These are phyloP conservation scores for Cantharis nigra DNA, from an alignment of 2,888 invertebrate species.

Conservation along the genomic window DNA sequence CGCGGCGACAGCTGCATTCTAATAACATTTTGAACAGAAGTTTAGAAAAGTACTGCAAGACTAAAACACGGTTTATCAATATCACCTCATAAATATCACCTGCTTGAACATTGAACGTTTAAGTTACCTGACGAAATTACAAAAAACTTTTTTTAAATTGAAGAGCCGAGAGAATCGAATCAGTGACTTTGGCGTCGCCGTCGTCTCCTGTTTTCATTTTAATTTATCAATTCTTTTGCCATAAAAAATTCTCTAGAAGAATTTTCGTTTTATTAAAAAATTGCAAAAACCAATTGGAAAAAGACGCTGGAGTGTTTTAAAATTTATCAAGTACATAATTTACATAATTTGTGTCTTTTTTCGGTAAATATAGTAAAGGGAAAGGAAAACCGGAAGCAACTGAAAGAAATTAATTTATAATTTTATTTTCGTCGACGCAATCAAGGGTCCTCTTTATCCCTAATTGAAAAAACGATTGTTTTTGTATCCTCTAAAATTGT, in stretches of 20 bases:
- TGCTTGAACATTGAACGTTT: not conserved
- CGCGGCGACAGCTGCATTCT: not conserved
- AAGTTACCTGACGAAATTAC: not conserved
- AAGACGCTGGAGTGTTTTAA: not conserved
- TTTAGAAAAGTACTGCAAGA: not conserved
- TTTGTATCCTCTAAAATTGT: constrained; percentile 2
- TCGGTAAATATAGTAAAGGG: not conserved
- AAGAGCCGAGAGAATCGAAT: not conserved
- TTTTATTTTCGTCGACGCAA: constrained; percentile 10
- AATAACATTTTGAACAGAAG: not conserved
- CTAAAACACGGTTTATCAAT: not conserved
- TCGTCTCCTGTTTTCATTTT: not conserved
- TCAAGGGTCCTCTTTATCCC: constrained; percentile 1
- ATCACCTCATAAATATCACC: not conserved
- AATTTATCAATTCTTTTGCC: not conserved
- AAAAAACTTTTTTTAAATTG: not conserved
- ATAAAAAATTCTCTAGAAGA: not conserved
- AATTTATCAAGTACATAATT: not conserved
- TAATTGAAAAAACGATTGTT: constrained; percentile 15
- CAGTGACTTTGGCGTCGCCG: not conserved
- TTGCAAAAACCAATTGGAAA: not conserved
- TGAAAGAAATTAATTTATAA: constrained; percentile 7
- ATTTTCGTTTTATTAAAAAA: not conserved
- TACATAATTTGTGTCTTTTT: not conserved
- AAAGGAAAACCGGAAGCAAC: constrained; percentile 2